phyloP scores from a whole-genome alignment of 2,797 vertebrate species.

The Podargus strigoides region DNA sequence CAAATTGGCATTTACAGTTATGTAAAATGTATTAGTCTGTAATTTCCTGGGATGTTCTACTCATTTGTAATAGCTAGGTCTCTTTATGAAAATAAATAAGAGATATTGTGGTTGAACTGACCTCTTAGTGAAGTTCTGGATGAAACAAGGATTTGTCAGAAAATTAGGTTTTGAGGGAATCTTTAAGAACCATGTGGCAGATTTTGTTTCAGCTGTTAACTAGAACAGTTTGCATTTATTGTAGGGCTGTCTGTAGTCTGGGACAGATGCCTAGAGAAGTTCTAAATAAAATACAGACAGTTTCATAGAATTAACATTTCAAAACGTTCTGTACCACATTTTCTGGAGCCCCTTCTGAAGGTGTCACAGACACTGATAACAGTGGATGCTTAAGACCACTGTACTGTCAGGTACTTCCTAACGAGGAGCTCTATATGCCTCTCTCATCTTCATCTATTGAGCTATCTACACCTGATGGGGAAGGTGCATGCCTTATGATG shows the following conservation, averaged over 20 bases:
- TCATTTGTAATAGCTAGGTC: slow-evolving; percentile 19
- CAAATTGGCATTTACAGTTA: slow-evolving; percentile 66
- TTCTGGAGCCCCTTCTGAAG: slow-evolving; percentile 76
- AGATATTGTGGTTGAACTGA: slow-evolving; percentile 28
- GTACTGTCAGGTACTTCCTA: slow-evolving; percentile 81
- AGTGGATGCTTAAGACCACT: slow-evolving; percentile 77
- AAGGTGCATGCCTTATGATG: slow-evolving; percentile 65
- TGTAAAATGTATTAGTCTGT: slow-evolving; percentile 75
- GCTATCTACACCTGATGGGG: slow-evolving; percentile 55
- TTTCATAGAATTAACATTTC: neutral
- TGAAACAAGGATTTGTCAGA: slow-evolving; percentile 44
- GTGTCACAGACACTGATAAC: slow-evolving; percentile 50
- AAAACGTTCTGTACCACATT: slow-evolving; percentile 85
- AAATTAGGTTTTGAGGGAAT: slow-evolving; percentile 22
- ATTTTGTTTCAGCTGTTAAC: slow-evolving; percentile 13
- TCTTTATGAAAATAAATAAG: slow-evolving; percentile 21
- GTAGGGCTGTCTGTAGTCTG: neutral
- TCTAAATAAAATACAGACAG: neutral
- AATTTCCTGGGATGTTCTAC: slow-evolving; percentile 72
- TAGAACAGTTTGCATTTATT: neutral
- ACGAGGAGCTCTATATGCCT: slow-evolving; percentile 75
- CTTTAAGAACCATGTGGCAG: neutral
- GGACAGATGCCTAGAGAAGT: neutral
- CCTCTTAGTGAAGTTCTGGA: slow-evolving; percentile 1
- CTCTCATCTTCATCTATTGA: slow-evolving; percentile 53